These are phyloP conservation scores for Itoplectis maculator DNA, from an alignment of 2,888 invertebrate species.

Conservation along the genomic window DNA sequence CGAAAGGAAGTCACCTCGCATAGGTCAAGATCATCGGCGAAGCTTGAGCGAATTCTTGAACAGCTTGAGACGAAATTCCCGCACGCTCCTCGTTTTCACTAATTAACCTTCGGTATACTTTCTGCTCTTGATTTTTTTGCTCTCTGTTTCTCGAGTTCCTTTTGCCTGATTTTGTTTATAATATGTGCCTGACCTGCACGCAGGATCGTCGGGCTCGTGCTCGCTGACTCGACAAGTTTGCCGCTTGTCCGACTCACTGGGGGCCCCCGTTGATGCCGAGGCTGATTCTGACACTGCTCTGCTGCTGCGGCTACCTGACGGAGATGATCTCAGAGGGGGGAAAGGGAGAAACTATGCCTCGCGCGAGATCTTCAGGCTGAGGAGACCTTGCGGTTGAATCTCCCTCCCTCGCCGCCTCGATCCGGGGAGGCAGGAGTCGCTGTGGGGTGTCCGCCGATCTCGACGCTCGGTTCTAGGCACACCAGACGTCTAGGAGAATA, in stretches of 20 bases:
- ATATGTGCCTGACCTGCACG: background rate
- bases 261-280: constrained; percentile 8
- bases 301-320: constrained; percentile 30
- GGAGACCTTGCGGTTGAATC: constrained; percentile 57
- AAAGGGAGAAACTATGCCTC: constrained; percentile 36
- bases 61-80: too few species aligned
- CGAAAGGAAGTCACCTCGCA: constrained; percentile 11
- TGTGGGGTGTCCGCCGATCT: constrained; percentile 52
- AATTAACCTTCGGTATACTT: constrained; percentile 69
- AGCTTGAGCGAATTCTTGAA: constrained; percentile 28
- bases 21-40: constrained; percentile 27
- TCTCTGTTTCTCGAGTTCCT: background rate
- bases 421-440: constrained; percentile 27
- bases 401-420: constrained; percentile 10
- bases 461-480: constrained; percentile 22
- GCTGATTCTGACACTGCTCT: constrained; percentile 8
- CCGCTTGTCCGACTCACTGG: constrained; percentile 48
- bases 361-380: constrained; percentile 43
- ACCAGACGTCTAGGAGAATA: constrained; percentile 37
- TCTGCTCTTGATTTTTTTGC: background rate
- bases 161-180: constrained; percentile 38
- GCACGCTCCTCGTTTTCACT: constrained; percentile 67
- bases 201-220: constrained; percentile 29
- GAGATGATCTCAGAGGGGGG: constrained; percentile 50
- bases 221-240: constrained; percentile 54